Percentiles rank a stretch among this genome's conserved stretches.
phyloP scores from a whole-genome alignment of 2,113 vertebrate genomes.

The Hystrix cristata region DNA sequence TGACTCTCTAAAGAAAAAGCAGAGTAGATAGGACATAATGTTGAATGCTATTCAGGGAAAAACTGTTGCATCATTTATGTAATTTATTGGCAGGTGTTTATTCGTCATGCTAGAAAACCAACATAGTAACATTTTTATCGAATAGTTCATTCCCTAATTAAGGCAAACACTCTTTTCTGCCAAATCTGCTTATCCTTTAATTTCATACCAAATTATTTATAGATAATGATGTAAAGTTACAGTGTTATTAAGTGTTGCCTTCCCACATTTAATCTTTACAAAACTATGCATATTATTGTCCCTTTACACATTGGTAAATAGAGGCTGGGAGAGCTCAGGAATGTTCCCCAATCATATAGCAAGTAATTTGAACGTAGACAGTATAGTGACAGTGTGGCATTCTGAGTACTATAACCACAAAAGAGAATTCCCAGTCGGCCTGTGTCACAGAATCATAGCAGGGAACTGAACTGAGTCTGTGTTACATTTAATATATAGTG shows the following conservation, averaged over 20 bases:
- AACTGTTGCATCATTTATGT: background rate
- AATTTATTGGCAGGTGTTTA: background rate
- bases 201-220: background rate
- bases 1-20: background rate
- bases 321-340: background rate
- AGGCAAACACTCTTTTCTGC: background rate
- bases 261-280: background rate
- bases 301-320: background rate
- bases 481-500: background rate
- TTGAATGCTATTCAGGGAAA: background rate
- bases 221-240: background rate
- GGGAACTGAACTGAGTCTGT: background rate
- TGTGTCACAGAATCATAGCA: background rate
- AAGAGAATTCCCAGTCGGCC: background rate
- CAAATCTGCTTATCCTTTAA: constrained; percentile 25
- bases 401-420: background rate
- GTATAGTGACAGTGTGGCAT: background rate
- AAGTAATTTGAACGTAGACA: background rate
- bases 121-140: background rate
- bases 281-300: background rate
- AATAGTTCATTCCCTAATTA: background rate
- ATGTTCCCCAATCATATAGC: background rate
- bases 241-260: background rate
- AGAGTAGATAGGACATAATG: background rate
- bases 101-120: background rate